These are phyloP conservation scores for Drosophila kohkoa DNA, from an alignment of 1,140 invertebrate species.

Conservation along the genomic window DNA sequence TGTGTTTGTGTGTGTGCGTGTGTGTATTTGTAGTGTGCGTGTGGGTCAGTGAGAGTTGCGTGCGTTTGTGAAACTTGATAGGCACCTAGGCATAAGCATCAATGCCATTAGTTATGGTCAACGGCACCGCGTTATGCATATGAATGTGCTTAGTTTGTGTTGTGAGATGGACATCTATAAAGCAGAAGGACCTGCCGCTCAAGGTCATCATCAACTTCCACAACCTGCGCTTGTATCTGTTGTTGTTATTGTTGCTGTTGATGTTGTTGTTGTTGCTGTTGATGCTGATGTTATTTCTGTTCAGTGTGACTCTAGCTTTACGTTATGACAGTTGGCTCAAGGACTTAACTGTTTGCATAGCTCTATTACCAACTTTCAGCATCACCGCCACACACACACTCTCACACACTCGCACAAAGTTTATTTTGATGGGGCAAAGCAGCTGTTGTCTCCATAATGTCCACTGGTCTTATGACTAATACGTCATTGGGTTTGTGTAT, in stretches of 20 bases:
- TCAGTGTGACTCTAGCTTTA: not conserved
- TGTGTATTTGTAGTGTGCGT: not conserved
- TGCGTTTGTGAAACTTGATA: conserved; percentile 15
- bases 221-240: not conserved
- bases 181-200: not conserved
- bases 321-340: conserved; percentile 9
- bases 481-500: not conserved
- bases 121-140: conserved; percentile 16
- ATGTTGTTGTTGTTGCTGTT: not conserved
- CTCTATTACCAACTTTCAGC: conserved; percentile 24
- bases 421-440: conserved; percentile 1
- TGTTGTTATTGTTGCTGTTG: not conserved
- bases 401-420: not conserved
- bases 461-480: not conserved
- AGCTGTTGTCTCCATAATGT: not conserved
- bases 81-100: conserved; percentile 7
- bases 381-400: not conserved
- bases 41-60: not conserved
- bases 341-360: conserved; percentile 23
- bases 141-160: conserved; percentile 7
- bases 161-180: not conserved
- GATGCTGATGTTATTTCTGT: not conserved
- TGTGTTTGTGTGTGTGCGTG: not conserved
- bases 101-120: conserved; percentile 33
- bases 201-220: conserved; percentile 7